Conservation (phyloP, 2,113 vertebrate genomes). For the Isichthys henryi region DNA sequence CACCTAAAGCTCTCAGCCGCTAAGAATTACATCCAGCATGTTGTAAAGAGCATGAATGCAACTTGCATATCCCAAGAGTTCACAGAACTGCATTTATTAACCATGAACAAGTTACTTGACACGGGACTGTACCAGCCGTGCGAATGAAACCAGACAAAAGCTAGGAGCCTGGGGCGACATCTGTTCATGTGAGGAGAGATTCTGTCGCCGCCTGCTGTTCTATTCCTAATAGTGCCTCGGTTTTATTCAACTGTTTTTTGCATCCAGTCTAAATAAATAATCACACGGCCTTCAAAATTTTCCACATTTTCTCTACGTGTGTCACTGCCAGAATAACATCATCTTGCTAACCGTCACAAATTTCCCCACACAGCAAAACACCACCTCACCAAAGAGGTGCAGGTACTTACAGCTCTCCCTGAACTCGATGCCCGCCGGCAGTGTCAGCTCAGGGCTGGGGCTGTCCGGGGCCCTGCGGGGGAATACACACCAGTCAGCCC, state of each 20-base stretch:
- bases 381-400: not conserved
- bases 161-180: not conserved
- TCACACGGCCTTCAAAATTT: not conserved
- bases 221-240: not conserved
- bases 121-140: not conserved
- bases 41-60: not conserved
- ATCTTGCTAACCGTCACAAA: not conserved
- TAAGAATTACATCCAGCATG: not conserved
- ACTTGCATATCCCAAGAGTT: not conserved
- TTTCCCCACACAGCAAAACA: not conserved
- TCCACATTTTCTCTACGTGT: not conserved
- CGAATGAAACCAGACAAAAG: not conserved
- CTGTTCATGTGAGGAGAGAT: not conserved
- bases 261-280: not conserved
- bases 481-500: constrained; percentile 30
- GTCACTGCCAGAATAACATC: not conserved
- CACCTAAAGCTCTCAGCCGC: not conserved
- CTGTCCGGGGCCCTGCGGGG: constrained; percentile 73
- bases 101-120: not conserved
- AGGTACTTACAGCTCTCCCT: constrained; percentile 87
- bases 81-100: not conserved
- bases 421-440: constrained; percentile 94
- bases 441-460: constrained; percentile 69
- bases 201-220: not conserved
- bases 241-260: not conserved